Percentiles rank a stretch among this genome's conserved stretches.
These are phyloP conservation scores for Rhinolophus sinicus DNA, from an alignment of 2,113 vertebrate species.

Conservation along the genomic window DNA sequence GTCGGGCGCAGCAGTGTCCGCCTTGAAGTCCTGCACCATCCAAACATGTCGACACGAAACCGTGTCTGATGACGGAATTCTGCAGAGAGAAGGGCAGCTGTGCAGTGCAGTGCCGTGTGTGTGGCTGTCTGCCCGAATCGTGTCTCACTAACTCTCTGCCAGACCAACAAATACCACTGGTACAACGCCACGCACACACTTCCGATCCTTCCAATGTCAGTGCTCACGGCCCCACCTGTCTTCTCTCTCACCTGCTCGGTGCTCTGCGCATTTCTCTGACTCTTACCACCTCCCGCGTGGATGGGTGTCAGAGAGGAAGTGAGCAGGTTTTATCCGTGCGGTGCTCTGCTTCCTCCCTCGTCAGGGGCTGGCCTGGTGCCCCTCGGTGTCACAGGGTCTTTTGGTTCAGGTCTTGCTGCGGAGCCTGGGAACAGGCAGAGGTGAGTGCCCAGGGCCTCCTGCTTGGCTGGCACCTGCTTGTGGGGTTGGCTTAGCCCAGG, in stretches of 20 bases:
- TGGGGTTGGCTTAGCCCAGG: neutral
- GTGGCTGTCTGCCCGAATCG: neutral
- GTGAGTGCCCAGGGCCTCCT: rapidly evolving
- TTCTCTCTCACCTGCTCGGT: neutral
- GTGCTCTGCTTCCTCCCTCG: neutral
- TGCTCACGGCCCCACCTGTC: neutral
- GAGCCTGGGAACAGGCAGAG: neutral
- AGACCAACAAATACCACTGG: neutral
- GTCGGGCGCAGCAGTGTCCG: neutral
- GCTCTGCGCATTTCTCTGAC: neutral
- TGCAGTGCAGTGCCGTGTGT: neutral
- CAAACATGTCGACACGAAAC: neutral
- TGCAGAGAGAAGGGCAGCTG: neutral
- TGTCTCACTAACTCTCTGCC: neutral
- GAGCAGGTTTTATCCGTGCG: neutral
- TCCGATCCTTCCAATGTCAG: neutral
- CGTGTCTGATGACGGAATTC: neutral
- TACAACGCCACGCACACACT: neutral
- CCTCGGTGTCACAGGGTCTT: neutral
- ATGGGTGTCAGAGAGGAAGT: neutral
- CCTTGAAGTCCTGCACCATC: neutral
- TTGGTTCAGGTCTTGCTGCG: neutral
- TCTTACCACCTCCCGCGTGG: neutral
- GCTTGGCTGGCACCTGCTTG: neutral
- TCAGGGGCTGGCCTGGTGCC: neutral